Evolutionary conservation across 2,888 invertebrate species (phyloP), one percentile per base, ranked within the genome.

Genomic region (Cyrtodaria siliqua): DNA sequence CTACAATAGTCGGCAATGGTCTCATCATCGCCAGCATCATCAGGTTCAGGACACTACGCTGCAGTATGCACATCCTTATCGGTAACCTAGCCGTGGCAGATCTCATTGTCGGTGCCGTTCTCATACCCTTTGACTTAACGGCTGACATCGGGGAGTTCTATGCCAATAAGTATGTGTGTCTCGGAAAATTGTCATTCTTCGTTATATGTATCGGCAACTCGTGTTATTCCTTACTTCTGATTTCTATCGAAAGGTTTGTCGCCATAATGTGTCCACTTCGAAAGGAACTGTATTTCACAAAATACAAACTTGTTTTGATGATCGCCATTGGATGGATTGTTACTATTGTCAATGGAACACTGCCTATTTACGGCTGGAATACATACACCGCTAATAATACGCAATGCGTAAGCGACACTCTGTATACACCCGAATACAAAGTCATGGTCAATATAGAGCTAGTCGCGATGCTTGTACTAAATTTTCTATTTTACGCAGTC

Each of bases 1-100:
- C 74, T 2, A 74, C 57, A 6, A 53, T 74, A 2, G 26, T 74
- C 24, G 74, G 74, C 2, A 74, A 74, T 38, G 63, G 74, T n/a
- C 42, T 74, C 3, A 74, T 74, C 24, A 33, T 74, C n/a, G 24
- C 63, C 14, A 68, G 73, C 20, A 62, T 74, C 6, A 50, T 63
- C 23, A 68, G 40, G 18, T 68, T 49, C 24, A 38, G 29, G 20
- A 53, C 23, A 23, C 52, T 74, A 6, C 61, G 63, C 12, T 38
- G 57, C 14, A 62, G 27, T 23, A 74, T 74, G 62, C 57, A 74
- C 26, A 50, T n/a, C n/a, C n/a, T n/a, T n/a, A n/a, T n/a, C n/a
- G n/a, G n/a, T n/a, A n/a, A n/a, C n/a, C n/a, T n/a, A 9, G 74
- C 74, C 0, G 44, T 68, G 16, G 56, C 68, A 24, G 74, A 74